Conservation (phyloP, 2,113 vertebrate species). For the Neogobius melanostomus region DNA sequence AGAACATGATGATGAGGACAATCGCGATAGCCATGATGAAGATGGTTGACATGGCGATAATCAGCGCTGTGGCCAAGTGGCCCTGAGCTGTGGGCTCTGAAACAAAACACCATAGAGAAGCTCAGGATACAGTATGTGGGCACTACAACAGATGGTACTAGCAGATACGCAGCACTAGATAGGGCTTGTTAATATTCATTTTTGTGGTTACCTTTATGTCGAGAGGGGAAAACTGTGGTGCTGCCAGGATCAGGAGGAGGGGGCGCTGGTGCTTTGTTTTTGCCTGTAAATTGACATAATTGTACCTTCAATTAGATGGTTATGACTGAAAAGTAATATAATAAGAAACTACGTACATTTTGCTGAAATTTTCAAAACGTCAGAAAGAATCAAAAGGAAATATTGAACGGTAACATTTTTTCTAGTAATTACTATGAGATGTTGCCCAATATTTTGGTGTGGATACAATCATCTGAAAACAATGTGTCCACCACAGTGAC, state of each 20-base stretch:
- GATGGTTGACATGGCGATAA: conserved; percentile 98
- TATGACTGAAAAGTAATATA: background rate
- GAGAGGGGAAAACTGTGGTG: conserved; percentile 84
- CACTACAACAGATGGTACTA: background rate
- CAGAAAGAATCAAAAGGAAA: background rate
- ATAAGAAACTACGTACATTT: background rate
- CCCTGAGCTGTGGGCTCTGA: conserved; percentile 88
- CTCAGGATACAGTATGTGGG: background rate
- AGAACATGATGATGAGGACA: conserved; percentile 98
- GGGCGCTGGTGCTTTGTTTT: conserved; percentile 69
- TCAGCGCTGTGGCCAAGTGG: conserved; percentile 94
- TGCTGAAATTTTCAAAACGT: background rate
- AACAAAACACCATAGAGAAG: conserved; percentile 35
- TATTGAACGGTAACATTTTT: background rate
- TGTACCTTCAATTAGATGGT: background rate
- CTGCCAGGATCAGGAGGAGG: conserved; percentile 79
- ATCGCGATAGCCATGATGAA: conserved; percentile 99
- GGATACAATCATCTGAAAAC: too few relatives aligned
- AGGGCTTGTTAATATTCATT: background rate
- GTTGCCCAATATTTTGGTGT: too few relatives aligned
- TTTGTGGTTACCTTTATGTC: conserved; percentile 83
- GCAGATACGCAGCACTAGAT: background rate
- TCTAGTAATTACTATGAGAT: too few relatives aligned
- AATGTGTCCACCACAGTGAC: too few relatives aligned
- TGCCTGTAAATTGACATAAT: conserved; percentile 76